These are phyloP conservation scores for Rhagophthalmus giganteus DNA, from an alignment of 2,888 invertebrate species.

Conservation along the genomic window DNA sequence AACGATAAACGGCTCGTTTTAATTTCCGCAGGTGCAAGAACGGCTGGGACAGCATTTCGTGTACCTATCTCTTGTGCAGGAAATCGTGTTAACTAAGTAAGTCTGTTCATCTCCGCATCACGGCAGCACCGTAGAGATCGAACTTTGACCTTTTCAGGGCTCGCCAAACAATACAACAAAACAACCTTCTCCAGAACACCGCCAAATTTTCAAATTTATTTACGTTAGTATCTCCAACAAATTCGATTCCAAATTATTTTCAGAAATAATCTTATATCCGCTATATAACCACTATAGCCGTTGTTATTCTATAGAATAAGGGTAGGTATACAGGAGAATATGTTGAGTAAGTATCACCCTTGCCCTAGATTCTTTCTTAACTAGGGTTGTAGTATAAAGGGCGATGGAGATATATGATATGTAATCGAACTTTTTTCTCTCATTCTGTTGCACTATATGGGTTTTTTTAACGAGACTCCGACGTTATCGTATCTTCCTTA, in stretches of 20 bases:
- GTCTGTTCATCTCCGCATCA: conserved; percentile 32
- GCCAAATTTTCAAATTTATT: too few species aligned
- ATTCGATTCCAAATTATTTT: too few species aligned
- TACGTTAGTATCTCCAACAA: too few species aligned
- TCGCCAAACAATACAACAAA: conserved; percentile 30
- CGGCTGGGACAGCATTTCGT: conserved; percentile 7
- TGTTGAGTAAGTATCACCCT: neutral
- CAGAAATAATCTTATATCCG: too few species aligned
- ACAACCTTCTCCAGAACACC: too few species aligned
- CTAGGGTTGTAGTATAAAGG: neutral
- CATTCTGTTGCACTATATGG: neutral
- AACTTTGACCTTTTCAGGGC: conserved; percentile 37
- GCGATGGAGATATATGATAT: neutral
- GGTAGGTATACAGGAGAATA: too few species aligned
- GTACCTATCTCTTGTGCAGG: conserved; percentile 19
- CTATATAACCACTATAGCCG: too few species aligned
- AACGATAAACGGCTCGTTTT: neutral
- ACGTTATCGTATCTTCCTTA: too few species aligned
- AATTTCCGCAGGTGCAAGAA: conserved; percentile 9
- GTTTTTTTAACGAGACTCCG: too few species aligned
- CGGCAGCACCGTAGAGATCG: conserved; percentile 37
- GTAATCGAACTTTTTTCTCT: neutral
- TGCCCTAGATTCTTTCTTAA: neutral
- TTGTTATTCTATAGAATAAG: too few species aligned
- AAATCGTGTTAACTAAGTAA: conserved; percentile 35